These are phyloP conservation scores for Rhineura floridana DNA, from an alignment of 2,113 vertebrate species.

Conservation along the genomic window DNA sequence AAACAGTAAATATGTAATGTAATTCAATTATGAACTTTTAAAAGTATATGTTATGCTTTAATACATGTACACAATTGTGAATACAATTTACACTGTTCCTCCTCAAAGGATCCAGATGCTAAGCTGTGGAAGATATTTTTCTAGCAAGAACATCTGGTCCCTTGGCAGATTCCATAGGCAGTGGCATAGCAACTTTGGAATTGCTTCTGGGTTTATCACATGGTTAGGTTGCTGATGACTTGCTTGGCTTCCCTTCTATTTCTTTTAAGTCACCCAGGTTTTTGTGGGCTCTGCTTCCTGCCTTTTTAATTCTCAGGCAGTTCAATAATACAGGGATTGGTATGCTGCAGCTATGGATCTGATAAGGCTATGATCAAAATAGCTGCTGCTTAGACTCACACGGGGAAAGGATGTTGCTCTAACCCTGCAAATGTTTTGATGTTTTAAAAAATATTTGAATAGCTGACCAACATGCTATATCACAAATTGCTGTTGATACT, in stretches of 20 bases:
- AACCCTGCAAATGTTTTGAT: not conserved
- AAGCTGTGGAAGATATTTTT: conserved; percentile 71
- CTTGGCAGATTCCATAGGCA: conserved; percentile 66
- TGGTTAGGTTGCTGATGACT: conserved; percentile 61
- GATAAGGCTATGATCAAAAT: not conserved
- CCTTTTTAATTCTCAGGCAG: not conserved
- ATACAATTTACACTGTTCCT: conserved; percentile 30
- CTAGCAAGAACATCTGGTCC: conserved; percentile 74
- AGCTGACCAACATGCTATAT: not conserved
- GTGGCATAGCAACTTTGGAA: conserved; percentile 49
- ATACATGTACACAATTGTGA: conserved; percentile 10
- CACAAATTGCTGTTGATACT: not conserved
- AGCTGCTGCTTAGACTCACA: not conserved
- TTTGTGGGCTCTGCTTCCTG: not conserved
- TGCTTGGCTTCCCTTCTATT: conserved; percentile 55
- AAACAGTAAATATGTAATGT: conserved; percentile 19
- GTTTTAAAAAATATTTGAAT: not conserved
- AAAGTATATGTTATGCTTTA: not conserved
- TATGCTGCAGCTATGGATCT: not conserved
- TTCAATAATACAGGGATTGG: not conserved
- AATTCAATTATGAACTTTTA: conserved; percentile 1
- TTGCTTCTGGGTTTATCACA: conserved; percentile 66
- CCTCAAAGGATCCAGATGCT: conserved; percentile 56
- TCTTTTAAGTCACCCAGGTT: conserved; percentile 32
- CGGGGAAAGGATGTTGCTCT: not conserved